Conservation (phyloP, 2,113 vertebrate genomes). For the Lontra canadensis region DNA sequence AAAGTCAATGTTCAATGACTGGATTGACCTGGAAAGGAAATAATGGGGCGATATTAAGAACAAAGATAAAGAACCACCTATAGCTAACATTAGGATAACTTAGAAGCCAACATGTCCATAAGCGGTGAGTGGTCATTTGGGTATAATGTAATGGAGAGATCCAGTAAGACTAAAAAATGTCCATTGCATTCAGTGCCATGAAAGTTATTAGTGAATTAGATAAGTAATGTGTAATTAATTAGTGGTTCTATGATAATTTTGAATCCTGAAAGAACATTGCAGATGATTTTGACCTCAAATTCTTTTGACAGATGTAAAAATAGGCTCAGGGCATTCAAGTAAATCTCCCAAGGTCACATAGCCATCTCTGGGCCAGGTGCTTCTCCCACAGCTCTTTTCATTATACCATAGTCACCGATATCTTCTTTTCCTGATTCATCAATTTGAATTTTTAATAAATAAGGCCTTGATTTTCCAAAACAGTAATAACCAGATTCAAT, state of each 20-base stretch:
- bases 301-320: background rate
- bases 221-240: background rate
- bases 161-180: background rate
- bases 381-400: background rate
- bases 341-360: background rate
- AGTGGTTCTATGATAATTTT: background rate
- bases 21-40: background rate
- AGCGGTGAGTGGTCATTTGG: background rate
- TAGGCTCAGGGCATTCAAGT: background rate
- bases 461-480: background rate
- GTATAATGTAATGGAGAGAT: background rate
- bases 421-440: background rate
- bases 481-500: background rate
- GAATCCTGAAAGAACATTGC: background rate
- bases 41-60: background rate
- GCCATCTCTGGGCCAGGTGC: background rate
- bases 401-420: background rate
- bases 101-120: background rate
- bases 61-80: background rate
- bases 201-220: background rate
- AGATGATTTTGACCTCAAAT: background rate
- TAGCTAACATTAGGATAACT: background rate
- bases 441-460: conserved; percentile 44
- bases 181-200: background rate
- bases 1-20: background rate